Evolutionary conservation across 2,113 vertebrate genomes (phyloP).

Genomic region (Rynchops niger): DNA sequence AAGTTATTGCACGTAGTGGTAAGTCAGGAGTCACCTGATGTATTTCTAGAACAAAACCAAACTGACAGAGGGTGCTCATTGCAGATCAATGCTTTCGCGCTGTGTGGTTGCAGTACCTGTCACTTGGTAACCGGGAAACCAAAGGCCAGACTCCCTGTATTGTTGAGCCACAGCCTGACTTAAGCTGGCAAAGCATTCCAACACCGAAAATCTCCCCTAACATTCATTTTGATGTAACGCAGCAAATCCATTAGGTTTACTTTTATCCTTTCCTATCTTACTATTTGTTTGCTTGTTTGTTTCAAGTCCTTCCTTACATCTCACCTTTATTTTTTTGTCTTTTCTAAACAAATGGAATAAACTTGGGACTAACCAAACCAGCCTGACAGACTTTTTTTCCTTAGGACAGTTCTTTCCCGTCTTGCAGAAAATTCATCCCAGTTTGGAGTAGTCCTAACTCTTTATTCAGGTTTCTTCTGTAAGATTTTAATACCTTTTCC

Average conservation of each 20-base stretch:
- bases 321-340: neutral
- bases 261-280: neutral
- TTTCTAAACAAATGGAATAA: neutral
- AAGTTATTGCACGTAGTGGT: neutral
- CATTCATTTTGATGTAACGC: neutral
- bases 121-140: neutral
- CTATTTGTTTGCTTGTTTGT: rapidly evolving
- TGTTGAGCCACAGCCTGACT: neutral
- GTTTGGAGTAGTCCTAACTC: neutral
- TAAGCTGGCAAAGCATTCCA: neutral
- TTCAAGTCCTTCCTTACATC: neutral
- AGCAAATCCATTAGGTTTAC: neutral
- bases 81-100: rapidly evolving
- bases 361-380: neutral
- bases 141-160: neutral
- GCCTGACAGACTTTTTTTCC: neutral
- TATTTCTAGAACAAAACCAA: neutral
- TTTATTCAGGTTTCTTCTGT: neutral
- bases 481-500: neutral
- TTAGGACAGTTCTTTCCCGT: neutral
- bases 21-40: neutral
- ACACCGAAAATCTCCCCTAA: neutral
- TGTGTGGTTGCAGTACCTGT: neutral
- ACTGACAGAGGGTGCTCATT: neutral
- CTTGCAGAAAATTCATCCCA: neutral